Evolutionary conservation across 2,888 invertebrate genomes (phyloP).

Genomic region (Lasius platythorax): DNA sequence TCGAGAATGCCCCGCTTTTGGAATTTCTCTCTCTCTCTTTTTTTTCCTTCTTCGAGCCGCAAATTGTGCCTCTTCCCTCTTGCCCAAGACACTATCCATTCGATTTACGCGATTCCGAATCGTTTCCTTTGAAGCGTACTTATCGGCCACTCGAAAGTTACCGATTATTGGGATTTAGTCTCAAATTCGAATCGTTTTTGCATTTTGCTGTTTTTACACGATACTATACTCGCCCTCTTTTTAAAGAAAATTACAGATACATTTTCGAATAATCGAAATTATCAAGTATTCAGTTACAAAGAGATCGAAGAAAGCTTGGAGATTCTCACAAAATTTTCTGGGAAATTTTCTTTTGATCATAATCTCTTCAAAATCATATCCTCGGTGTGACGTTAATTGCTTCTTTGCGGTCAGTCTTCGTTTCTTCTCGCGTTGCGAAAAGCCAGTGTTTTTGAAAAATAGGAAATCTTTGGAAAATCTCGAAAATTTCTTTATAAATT

Average conservation of each 20-base stretch:
- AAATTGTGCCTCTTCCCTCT: background rate
- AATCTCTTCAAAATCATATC: background rate
- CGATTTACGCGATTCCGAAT: constrained; percentile 23
- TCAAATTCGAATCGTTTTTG: background rate
- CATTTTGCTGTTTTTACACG: background rate
- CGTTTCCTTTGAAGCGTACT: background rate
- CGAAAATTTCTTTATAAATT: background rate
- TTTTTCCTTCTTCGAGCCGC: background rate
- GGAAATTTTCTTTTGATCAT: background rate
- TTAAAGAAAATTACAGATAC: background rate
- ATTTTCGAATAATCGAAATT: background rate
- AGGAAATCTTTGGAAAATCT: background rate
- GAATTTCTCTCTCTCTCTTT: background rate
- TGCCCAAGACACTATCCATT: background rate
- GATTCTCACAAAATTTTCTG: background rate
- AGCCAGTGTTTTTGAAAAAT: background rate
- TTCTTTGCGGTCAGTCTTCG: background rate
- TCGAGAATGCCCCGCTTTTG: constrained; percentile 14
- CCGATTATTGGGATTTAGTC: background rate
- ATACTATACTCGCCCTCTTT: background rate
- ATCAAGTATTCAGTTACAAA: background rate
- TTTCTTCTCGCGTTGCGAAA: background rate
- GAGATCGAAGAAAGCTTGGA: background rate
- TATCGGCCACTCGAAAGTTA: constrained; percentile 17
- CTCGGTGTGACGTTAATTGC: background rate